Percentiles rank a stretch among this genome's conserved stretches.
Conservation (phyloP, 2,797 vertebrate genomes). For the Crossoptilon crossoptilon region DNA sequence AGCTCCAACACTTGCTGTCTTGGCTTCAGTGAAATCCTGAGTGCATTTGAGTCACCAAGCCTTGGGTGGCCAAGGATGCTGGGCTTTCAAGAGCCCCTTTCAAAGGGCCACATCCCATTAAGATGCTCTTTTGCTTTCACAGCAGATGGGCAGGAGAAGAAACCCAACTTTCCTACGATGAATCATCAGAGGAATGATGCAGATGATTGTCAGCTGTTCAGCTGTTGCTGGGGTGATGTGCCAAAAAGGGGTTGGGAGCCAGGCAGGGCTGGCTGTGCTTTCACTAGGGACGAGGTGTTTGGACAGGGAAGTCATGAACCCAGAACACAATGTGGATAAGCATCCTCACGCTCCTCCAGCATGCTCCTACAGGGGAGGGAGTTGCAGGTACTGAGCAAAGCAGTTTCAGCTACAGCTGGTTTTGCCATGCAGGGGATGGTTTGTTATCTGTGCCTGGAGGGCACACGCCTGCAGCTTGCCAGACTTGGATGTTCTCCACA, state of each 20-base stretch:
- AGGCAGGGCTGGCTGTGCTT: neutral
- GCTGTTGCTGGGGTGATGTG: rapidly evolving
- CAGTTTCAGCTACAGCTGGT: neutral
- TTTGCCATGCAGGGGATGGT: neutral
- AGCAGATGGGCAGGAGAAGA: neutral
- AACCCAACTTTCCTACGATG: neutral
- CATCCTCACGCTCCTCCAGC: neutral
- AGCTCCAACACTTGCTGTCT: neutral
- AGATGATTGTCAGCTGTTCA: neutral
- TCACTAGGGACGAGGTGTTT: neutral
- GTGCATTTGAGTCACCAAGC: neutral
- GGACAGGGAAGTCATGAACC: neutral
- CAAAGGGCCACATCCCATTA: neutral
- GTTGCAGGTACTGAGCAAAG: neutral
- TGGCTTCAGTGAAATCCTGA: neutral
- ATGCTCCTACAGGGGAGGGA: neutral
- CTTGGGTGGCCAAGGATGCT: neutral
- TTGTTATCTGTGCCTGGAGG: neutral
- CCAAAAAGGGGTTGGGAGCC: neutral
- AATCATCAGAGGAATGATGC: neutral
- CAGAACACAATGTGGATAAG: neutral
- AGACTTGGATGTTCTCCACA: rapidly evolving
- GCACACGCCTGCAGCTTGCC: neutral
- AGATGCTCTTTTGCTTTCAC: neutral
- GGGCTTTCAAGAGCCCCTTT: neutral